Conservation (phyloP, 2,888 invertebrate genomes). For the Apamea monoglypha region DNA sequence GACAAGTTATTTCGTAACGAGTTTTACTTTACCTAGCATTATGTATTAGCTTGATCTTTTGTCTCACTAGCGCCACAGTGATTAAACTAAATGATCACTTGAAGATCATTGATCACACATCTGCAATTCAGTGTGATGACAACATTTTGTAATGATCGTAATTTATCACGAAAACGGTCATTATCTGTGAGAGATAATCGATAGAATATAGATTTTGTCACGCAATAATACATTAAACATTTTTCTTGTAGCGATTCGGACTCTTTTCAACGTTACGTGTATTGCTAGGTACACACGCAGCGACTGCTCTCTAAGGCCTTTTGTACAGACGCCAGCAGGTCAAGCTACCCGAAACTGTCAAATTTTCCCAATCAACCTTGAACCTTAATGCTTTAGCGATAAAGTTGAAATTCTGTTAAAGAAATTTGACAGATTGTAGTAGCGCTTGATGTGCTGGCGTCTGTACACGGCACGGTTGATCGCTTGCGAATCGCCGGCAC, state of each 20-base stretch:
- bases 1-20: background rate
- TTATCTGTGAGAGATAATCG: constrained; percentile 1
- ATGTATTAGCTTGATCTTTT: background rate
- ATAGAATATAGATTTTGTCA: constrained; percentile 2
- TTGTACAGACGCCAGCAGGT: too few species aligned
- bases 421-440: too few species aligned
- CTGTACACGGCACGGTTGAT: too few species aligned
- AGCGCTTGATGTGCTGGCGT: too few species aligned
- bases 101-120: constrained; percentile 26
- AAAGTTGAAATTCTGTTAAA: too few species aligned
- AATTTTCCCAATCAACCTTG: too few species aligned
- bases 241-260: background rate
- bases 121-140: constrained; percentile 45
- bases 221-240: background rate
- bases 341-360: too few species aligned
- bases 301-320: background rate
- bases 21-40: background rate
- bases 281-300: background rate
- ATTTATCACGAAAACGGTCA: constrained; percentile 4
- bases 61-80: constrained; percentile 51
- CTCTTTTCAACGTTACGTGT: background rate
- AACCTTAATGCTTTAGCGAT: too few species aligned
- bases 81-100: constrained; percentile 27
- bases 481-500: background rate
- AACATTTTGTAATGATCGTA: constrained; percentile 20